These are phyloP conservation scores for Drosophila nigricruria DNA, from an alignment of 2,888 invertebrate species.

Conservation along the genomic window DNA sequence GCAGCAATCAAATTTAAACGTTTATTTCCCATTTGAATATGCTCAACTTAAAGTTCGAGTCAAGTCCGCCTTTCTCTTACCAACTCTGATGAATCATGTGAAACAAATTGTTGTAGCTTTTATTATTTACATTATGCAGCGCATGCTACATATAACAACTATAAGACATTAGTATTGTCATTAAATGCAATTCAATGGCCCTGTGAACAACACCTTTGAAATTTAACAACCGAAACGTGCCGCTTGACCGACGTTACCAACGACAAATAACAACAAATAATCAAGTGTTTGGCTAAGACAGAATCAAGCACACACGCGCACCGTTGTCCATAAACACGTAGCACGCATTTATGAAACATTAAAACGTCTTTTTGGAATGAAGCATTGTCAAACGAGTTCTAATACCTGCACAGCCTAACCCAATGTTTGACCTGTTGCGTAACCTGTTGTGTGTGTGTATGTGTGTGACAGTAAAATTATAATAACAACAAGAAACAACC, in stretches of 20 bases:
- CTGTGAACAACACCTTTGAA: constrained; percentile 21
- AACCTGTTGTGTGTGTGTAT: not conserved
- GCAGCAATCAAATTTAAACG: constrained; percentile 9
- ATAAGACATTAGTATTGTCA: constrained; percentile 5
- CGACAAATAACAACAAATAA: constrained; percentile 19
- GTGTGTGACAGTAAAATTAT: constrained; percentile 45
- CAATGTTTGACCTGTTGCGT: constrained; percentile 26
- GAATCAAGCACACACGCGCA: constrained; percentile 11
- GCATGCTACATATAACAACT: not conserved
- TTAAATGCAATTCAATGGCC: constrained; percentile 27
- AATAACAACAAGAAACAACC: constrained; percentile 35
- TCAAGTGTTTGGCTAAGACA: constrained; percentile 21
- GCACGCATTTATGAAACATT: constrained; percentile 60
- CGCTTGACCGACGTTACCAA: constrained; percentile 5
- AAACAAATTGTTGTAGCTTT: not conserved
- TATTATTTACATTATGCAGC: not conserved
- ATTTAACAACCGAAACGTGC: constrained; percentile 31
- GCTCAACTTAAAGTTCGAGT: not conserved
- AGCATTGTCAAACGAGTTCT: constrained; percentile 22
- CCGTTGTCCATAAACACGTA: constrained; percentile 55
- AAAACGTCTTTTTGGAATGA: constrained; percentile 48
- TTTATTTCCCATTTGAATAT: not conserved
- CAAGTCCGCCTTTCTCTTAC: not conserved
- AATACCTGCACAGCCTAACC: not conserved
- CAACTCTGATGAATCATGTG: not conserved